Base-by-base conservation (phyloP, 2,113 vertebrate species). In the Triplophysa dalaica region DNA sequence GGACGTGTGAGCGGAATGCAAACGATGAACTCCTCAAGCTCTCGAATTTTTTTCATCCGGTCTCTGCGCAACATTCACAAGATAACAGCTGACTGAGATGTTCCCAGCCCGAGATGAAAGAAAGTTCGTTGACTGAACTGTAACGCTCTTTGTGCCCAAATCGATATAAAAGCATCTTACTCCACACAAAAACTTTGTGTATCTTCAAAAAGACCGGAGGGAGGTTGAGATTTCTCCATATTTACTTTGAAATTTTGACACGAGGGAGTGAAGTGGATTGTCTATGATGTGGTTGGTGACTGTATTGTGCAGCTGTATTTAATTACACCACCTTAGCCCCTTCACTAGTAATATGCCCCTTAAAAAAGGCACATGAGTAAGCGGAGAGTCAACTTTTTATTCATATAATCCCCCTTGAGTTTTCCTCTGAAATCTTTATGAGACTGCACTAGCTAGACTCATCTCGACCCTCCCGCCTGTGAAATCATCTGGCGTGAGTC, bases 361-460 rank as follows among this genome's bases (percentile, higher is more conserved):
- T 67, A 72, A 61, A 17, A 72, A 72, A 58, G 50, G 41, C 69
- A 58, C 56, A 60, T 60, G 61, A 62, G 63, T 45, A 7, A 24
- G 78, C 41, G 29, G 80, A 67, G 79, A 85, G 82, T 62, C 21
- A 76, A 80, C 68, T 85, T 80, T 77, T 86, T 65, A 83, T 75
- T 29, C 60, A 77, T 75, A 38, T 72, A 79, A 86, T 85, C 79
- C 81, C 82, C 26, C 65, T 54, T 33, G 77, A 83, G 70, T 75
- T 74, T 70, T 52, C 26, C 70, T 62, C n/a, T 75, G 75, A 78
- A 84, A 85, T 84, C 83, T 84, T 79, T 75, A 82, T 60, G 78
- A 80, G 79, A 69, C 72, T 60, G 43, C 22, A 79, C 8, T 7
- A 21, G 8, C 29, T 22, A 11, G 33, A 56, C 65, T 50, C 62